Evolutionary conservation across 2,888 invertebrate species (phyloP).

Genomic region (Clitarchus hookeri): DNA sequence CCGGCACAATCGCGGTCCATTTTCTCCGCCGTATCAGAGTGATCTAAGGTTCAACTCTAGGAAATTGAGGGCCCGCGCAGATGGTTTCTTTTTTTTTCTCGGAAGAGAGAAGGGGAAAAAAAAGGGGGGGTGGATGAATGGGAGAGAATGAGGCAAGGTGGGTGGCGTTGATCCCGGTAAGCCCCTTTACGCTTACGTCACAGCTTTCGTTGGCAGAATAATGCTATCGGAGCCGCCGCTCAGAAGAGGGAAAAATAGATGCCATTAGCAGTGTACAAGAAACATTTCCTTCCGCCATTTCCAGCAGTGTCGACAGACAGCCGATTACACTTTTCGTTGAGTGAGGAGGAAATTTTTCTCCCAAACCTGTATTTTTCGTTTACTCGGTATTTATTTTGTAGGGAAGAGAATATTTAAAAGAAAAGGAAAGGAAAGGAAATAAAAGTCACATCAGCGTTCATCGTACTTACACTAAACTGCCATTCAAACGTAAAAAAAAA

Average conservation of each 20-base stretch:
- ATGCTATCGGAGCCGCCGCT: not conserved
- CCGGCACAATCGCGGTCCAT: not conserved
- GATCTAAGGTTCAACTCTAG: not conserved
- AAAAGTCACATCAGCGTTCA: too few species aligned
- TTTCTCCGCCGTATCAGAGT: constrained; percentile 10
- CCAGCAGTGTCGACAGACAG: not conserved
- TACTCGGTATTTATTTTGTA: too few species aligned
- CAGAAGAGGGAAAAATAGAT: not conserved
- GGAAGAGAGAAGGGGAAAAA: not conserved
- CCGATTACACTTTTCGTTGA: not conserved
- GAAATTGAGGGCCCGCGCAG: not conserved
- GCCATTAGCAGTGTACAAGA: not conserved
- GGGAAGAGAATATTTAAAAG: too few species aligned
- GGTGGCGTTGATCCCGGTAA: not conserved
- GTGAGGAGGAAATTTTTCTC: not conserved
- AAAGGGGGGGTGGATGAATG: not conserved
- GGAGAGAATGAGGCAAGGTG: not conserved
- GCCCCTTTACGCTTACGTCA: not conserved
- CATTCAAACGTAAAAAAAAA: too few species aligned
- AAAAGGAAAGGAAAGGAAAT: too few species aligned
- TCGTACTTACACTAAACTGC: too few species aligned
- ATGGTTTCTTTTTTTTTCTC: too few species aligned
- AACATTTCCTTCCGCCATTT: not conserved
- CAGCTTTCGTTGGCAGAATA: not conserved
- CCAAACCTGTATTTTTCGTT: not conserved